phyloP scores from a whole-genome alignment of 2,888 invertebrate species.

The Eurytoma adleriae region DNA sequence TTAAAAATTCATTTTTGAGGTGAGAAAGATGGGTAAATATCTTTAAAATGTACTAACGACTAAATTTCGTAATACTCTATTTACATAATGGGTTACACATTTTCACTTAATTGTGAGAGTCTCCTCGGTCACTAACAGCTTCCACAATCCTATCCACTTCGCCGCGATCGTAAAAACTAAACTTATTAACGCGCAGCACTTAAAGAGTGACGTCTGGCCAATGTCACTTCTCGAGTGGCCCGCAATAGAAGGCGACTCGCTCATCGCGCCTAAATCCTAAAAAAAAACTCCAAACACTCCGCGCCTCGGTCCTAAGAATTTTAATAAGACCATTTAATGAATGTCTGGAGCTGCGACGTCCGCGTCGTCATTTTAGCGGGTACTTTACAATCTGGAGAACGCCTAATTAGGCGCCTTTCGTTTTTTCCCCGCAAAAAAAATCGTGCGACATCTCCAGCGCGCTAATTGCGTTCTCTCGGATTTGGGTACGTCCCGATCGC shows the following conservation, averaged over 20 bases:
- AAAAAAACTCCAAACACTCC: neutral
- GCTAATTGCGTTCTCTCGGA: slow-evolving; percentile 13
- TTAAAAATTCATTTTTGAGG: too few species aligned
- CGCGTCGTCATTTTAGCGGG: neutral
- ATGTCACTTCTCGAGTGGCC: slow-evolving; percentile 13
- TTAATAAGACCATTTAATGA: slow-evolving; percentile 42
- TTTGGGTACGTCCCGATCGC: slow-evolving; percentile 4
- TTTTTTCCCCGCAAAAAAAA: neutral
- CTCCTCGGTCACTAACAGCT: too few species aligned
- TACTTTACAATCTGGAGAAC: neutral
- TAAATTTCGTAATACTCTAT: too few species aligned
- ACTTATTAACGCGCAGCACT: slow-evolving; percentile 3
- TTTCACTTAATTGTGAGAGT: too few species aligned
- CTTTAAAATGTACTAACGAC: too few species aligned
- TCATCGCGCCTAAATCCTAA: neutral
- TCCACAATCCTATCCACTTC: too few species aligned
- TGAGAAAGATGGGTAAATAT: too few species aligned
- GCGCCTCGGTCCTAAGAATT: slow-evolving; percentile 29
- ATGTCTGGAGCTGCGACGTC: slow-evolving; percentile 62
- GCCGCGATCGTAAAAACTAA: slow-evolving; percentile 10
- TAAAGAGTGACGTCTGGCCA: slow-evolving; percentile 42
- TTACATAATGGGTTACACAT: too few species aligned
- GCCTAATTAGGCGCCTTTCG: too few species aligned
- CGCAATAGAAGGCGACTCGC: slow-evolving; percentile 7
- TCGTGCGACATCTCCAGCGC: too few species aligned